These are phyloP conservation scores for Semicossyphus pulcher DNA, from an alignment of 2,113 vertebrate species.

Conservation along the genomic window DNA sequence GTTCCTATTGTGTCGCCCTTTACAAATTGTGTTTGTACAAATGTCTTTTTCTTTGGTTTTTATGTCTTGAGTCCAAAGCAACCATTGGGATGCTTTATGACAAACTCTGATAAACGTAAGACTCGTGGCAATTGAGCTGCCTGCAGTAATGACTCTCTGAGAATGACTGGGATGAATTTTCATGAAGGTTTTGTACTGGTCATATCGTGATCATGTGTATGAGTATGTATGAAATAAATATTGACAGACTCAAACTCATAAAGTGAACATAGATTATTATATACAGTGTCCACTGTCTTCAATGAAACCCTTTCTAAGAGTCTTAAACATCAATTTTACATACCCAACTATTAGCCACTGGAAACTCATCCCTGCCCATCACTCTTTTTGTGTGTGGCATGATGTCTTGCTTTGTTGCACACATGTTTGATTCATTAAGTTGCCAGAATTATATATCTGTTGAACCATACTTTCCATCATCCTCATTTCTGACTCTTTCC, in stretches of 20 bases:
- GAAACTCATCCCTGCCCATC: conserved; percentile 63
- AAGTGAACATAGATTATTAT: no score
- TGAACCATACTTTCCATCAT: conserved; percentile 8
- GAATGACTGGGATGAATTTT: conserved; percentile 66
- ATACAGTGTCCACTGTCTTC: neutral
- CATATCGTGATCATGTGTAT: no score
- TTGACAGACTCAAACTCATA: no score
- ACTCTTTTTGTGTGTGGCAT: conserved; percentile 40
- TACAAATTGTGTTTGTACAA: conserved; percentile 60
- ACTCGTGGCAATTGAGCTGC: conserved; percentile 44
- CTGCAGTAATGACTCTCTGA: conserved; percentile 32
- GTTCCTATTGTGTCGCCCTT: conserved; percentile 47
- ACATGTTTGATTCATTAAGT: conserved; percentile 1
- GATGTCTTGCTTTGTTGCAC: conserved; percentile 25
- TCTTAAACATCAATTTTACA: neutral
- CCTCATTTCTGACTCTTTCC: neutral
- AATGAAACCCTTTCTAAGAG: neutral
- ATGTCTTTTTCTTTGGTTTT: conserved; percentile 72
- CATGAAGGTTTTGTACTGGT: conserved; percentile 19
- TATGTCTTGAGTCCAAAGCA: conserved; percentile 72
- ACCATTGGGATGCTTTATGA: conserved; percentile 67
- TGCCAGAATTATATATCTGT: neutral
- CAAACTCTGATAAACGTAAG: conserved; percentile 71
- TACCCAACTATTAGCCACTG: conserved; percentile 17
- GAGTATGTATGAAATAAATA: no score